A percentile compares a stretch with the other conserved stretches of the same genome.
Evolutionary conservation across 2,113 vertebrate genomes (phyloP).

Genomic region (Erythrocercus mccallii): DNA sequence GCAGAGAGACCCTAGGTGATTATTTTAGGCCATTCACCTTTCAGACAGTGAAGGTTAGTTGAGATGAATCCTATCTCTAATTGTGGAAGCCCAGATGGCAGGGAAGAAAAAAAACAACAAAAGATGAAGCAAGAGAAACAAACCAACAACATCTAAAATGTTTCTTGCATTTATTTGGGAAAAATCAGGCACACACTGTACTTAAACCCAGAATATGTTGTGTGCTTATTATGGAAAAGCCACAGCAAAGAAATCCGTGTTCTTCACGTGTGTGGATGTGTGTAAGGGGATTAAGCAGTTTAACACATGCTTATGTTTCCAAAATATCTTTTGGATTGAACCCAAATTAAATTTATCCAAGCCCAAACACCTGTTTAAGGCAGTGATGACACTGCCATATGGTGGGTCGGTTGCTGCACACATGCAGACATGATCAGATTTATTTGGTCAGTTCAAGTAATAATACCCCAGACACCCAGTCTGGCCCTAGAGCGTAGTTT

Average conservation of each 20-base stretch:
- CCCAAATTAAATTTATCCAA: conserved; percentile 44
- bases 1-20: conserved; percentile 37
- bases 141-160: not conserved
- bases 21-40: conserved; percentile 60
- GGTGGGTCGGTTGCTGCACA: conserved; percentile 18
- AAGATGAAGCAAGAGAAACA: not conserved
- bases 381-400: conserved; percentile 36
- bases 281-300: not conserved
- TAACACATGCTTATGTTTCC: not conserved
- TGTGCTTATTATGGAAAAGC: not conserved
- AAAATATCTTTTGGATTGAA: conserved; percentile 16
- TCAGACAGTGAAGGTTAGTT: conserved; percentile 59
- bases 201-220: not conserved
- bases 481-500: not conserved
- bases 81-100: conserved; percentile 51
- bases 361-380: conserved; percentile 37
- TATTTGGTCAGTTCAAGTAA: not conserved
- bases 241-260: not conserved
- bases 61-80: conserved; percentile 58
- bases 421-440: not conserved
- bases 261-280: not conserved
- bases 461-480: not conserved
- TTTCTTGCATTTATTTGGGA: not conserved
- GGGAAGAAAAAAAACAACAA: not conserved
- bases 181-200: not conserved